Conservation (phyloP, 2,113 vertebrate species). For the Alouatta palliata region DNA sequence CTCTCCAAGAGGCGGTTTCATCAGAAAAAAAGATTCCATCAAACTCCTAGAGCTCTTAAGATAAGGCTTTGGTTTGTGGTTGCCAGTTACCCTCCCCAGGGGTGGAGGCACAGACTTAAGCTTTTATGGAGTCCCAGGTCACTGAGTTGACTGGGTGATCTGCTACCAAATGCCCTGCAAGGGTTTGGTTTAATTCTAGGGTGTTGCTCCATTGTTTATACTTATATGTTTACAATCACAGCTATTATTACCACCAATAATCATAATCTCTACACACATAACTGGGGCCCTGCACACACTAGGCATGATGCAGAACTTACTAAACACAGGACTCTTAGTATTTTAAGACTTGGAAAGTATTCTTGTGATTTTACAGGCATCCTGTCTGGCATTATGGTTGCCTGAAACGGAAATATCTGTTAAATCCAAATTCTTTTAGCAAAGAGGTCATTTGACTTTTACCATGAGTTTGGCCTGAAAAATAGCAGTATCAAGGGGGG, state of each 20-base stretch:
- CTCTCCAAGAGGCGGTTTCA: background rate
- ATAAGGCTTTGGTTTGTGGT: rapidly evolving
- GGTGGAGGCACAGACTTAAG: background rate
- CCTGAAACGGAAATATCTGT: conserved; percentile 21
- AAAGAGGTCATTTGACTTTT: background rate
- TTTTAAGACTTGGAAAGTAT: conserved; percentile 7
- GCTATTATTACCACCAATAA: background rate
- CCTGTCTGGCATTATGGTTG: background rate
- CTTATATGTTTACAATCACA: background rate
- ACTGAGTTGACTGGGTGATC: background rate
- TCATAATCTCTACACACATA: conserved; percentile 32
- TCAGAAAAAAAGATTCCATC: background rate
- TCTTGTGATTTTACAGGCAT: conserved; percentile 17
- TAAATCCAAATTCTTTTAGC: background rate
- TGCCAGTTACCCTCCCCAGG: background rate
- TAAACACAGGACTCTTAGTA: background rate
- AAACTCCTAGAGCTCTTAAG: background rate
- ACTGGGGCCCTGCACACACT: background rate
- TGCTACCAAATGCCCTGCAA: background rate
- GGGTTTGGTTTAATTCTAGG: conserved; percentile 4
- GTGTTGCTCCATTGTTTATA: conserved; percentile 10
- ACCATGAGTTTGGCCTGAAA: conserved; percentile 1
- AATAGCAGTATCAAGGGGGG: background rate
- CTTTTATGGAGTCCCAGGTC: background rate
- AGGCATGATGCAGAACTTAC: background rate